A percentile compares a stretch with the other conserved stretches of the same genome.
phyloP scores from a whole-genome alignment of 2,113 vertebrate species.

The Procapra przewalskii region DNA sequence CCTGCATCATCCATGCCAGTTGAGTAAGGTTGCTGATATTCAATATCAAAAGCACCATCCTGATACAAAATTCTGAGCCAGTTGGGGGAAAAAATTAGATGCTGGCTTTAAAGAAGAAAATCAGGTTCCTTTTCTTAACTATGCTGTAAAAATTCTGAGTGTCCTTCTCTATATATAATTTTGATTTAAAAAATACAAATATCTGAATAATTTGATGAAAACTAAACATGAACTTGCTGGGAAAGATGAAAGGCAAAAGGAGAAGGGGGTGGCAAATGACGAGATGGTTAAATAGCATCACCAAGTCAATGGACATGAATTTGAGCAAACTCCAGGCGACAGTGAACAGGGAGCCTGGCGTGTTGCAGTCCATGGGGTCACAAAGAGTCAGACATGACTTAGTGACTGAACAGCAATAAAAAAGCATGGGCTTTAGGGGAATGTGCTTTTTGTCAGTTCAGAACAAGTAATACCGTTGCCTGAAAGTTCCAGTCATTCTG shows the following conservation, averaged over 20 bases:
- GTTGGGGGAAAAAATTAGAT: background rate
- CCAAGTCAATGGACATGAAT: background rate
- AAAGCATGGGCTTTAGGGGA: background rate
- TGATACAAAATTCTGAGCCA: background rate
- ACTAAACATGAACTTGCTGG: background rate
- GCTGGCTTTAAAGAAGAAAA: background rate
- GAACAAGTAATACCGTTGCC: background rate
- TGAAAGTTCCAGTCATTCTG: background rate
- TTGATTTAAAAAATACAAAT: background rate
- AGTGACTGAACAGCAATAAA: background rate
- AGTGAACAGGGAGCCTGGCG: background rate
- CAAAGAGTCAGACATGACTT: background rate
- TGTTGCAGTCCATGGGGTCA: background rate
- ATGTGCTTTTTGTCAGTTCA: background rate
- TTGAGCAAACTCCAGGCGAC: background rate
- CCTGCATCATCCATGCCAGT: background rate
- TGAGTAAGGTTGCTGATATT: background rate
- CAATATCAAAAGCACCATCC: background rate
- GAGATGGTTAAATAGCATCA: background rate
- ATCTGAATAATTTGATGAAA: background rate
- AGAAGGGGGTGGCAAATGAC: background rate
- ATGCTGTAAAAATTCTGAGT: background rate
- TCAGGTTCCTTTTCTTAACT: accelerated
- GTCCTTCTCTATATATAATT: background rate
- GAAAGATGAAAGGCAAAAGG: background rate